Evolutionary conservation across 2,113 vertebrate species (phyloP).

Genomic region (Phylloscopus trochilus): DNA sequence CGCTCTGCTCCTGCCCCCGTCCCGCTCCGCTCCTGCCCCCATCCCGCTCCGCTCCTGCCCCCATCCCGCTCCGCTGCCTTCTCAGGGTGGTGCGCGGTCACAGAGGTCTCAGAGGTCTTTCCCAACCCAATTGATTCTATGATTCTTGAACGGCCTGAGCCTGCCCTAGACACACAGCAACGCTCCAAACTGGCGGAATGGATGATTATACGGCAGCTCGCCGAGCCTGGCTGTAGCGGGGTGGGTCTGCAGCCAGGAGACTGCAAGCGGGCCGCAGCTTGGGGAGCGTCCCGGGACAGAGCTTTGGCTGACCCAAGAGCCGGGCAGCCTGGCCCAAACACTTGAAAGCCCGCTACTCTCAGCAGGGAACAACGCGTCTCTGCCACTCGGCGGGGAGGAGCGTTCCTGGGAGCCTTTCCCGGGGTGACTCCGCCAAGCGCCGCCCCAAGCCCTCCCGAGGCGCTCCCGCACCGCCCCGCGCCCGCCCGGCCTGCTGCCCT

Average conservation of each 20-base stretch:
- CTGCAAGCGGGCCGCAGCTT: accelerated
- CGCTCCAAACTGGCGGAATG: accelerated
- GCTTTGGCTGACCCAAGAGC: accelerated
- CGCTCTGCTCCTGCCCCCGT: no score
- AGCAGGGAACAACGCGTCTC: accelerated
- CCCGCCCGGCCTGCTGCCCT: neutral
- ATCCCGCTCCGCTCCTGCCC: neutral
- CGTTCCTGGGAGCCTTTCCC: accelerated
- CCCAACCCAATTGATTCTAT: neutral
- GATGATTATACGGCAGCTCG: neutral
- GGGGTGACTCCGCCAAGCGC: accelerated
- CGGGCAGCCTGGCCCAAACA: neutral
- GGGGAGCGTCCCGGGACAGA: no score
- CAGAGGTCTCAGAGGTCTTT: neutral
- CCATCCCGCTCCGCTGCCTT: accelerated
- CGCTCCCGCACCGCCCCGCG: neutral
- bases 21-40: no score
- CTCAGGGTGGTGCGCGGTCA: neutral
- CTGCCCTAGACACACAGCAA: accelerated
- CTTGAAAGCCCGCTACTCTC: accelerated
- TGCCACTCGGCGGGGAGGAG: accelerated
- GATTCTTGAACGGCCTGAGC: neutral
- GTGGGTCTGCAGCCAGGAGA: no score
- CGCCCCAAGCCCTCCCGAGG: accelerated
- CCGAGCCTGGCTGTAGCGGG: accelerated